phyloP scores from a whole-genome alignment of 2,888 invertebrate species.

The Cheilosia variabilis region DNA sequence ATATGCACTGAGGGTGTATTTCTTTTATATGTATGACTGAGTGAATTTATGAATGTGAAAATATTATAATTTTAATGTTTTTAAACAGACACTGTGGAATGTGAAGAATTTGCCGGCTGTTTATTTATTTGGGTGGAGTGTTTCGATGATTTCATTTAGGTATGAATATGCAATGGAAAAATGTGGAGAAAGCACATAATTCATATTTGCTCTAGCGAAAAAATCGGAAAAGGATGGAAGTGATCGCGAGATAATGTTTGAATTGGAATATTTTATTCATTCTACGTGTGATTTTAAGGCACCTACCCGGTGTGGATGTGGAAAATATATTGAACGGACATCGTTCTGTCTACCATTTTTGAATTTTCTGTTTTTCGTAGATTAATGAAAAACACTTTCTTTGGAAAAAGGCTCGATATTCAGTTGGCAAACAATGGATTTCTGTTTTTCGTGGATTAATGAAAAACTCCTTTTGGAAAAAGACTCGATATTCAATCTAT shows the following conservation, averaged over 20 bases:
- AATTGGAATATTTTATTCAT: neutral
- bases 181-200: conserved; percentile 2
- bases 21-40: neutral
- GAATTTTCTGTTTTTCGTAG: too few species aligned
- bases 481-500: too few species aligned
- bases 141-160: conserved; percentile 10
- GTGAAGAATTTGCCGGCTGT: conserved; percentile 2
- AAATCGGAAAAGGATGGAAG: conserved; percentile 35
- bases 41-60: conserved; percentile 37
- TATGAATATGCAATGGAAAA: conserved; percentile 12
- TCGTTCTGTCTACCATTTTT: too few species aligned
- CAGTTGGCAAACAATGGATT: too few species aligned
- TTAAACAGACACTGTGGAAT: conserved; percentile 27
- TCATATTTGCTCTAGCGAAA: neutral
- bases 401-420: too few species aligned
- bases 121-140: conserved; percentile 3
- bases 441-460: too few species aligned
- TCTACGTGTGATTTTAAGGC: too few species aligned
- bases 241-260: conserved; percentile 4
- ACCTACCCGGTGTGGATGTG: too few species aligned
- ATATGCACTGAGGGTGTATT: conserved; percentile 46
- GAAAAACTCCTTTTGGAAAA: too few species aligned
- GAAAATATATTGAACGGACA: too few species aligned
- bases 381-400: too few species aligned
- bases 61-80: conserved; percentile 68